These are phyloP conservation scores for Ceratina australensis DNA, from an alignment of 1,140 invertebrate genomes.

Conservation along the genomic window DNA sequence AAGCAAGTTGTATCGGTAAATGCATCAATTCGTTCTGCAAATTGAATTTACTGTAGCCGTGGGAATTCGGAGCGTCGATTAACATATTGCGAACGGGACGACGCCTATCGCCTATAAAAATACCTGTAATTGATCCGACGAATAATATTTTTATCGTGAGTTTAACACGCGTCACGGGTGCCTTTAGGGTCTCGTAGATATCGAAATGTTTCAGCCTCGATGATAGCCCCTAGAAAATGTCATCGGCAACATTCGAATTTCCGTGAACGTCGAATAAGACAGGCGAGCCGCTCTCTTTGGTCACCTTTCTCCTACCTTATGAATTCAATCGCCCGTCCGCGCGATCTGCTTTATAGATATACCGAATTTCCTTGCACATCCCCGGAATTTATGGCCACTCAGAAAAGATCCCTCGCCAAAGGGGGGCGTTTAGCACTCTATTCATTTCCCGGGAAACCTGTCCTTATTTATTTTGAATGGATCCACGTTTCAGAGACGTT, in stretches of 20 bases:
- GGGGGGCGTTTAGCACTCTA: not conserved
- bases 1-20: not conserved
- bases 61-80: not conserved
- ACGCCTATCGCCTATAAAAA: not conserved
- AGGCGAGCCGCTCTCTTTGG: not conserved
- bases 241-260: constrained; percentile 1
- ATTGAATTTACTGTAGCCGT: not conserved
- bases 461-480: not conserved
- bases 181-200: not conserved
- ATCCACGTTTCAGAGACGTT: not conserved
- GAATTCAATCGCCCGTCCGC: constrained; percentile 6
- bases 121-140: too few relatives aligned
- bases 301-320: not conserved
- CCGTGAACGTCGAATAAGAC: constrained; percentile 1
- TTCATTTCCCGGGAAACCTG: not conserved
- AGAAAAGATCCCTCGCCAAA: not conserved
- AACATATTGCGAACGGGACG: not conserved
- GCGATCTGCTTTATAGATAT: not conserved
- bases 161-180: not conserved
- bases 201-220: not conserved
- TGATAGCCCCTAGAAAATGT: constrained; percentile 1
- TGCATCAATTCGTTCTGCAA: not conserved
- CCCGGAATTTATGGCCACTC: not conserved
- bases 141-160: too few relatives aligned
- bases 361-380: constrained; percentile 12